Conservation (phyloP, 1,140 invertebrate species). For the Bathynomus jamesi region DNA sequence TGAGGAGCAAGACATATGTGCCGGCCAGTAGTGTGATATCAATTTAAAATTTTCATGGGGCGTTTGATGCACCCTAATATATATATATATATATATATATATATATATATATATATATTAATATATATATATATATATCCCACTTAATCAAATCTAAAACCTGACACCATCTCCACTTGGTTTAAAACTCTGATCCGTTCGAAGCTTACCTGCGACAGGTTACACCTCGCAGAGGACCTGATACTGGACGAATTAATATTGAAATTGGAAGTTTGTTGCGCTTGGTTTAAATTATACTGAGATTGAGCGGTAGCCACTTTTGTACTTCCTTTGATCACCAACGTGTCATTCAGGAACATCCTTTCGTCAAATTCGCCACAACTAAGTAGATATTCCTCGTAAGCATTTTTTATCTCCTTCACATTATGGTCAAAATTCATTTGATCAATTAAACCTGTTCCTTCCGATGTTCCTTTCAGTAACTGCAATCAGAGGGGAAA, state of each 20-base stretch:
- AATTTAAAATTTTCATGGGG: no score
- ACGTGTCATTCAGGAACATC: slow-evolving; percentile 62
- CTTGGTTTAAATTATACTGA: no score
- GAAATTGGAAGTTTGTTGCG: no score
- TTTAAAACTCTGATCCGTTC: no score
- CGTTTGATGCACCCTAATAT: no score
- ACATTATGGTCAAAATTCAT: slow-evolving; percentile 68
- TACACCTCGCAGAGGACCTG: background rate
- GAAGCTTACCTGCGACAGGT: background rate
- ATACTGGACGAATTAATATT: background rate
- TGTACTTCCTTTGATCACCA: slow-evolving; percentile 12
- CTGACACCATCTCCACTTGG: no score
- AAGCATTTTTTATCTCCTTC: slow-evolving; percentile 75
- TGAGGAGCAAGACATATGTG: no score
- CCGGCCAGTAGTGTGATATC: no score
- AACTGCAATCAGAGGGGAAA: slow-evolving; percentile 22
- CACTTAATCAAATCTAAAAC: no score
- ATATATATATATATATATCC: no score
- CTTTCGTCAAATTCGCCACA: slow-evolving; percentile 94
- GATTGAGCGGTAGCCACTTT: no score
- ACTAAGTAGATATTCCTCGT: slow-evolving; percentile 84
- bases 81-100: slow-evolving; percentile 3
- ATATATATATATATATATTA: no score
- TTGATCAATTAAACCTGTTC: slow-evolving; percentile 57
- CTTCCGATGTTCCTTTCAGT: slow-evolving; percentile 27